Conservation (phyloP, 1,140 invertebrate genomes). For the Trinorchestia longiramus region DNA sequence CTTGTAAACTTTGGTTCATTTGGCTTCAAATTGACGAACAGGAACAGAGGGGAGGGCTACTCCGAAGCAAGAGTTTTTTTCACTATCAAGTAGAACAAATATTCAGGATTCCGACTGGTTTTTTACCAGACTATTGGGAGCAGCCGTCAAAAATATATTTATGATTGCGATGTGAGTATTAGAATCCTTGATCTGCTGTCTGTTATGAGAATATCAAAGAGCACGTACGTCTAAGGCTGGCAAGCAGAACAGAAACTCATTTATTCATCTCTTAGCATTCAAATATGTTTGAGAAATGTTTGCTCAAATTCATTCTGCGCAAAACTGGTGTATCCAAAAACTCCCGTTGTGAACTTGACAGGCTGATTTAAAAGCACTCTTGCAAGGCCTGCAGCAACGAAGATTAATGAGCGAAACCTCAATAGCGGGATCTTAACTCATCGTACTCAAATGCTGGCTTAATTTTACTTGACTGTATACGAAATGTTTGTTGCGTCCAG, state of each 20-base stretch:
- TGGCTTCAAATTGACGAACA: conserved; percentile 53
- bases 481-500: neutral
- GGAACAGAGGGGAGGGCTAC: conserved; percentile 20
- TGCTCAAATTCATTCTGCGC: neutral
- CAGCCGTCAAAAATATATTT: neutral
- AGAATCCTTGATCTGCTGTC: neutral
- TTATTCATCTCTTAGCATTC: conserved; percentile 10
- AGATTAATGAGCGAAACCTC: conserved; percentile 49
- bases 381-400: conserved; percentile 49
- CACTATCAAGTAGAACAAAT: neutral
- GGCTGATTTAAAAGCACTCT: conserved; percentile 35
- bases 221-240: neutral
- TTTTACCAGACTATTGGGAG: neutral
- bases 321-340: conserved; percentile 49
- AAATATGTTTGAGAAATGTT: conserved; percentile 27
- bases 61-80: neutral
- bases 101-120: neutral
- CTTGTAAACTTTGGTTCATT: conserved; percentile 55
- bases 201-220: neutral
- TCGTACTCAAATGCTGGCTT: conserved; percentile 46
- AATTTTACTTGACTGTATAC: conserved; percentile 8
- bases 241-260: neutral
- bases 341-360: conserved; percentile 53
- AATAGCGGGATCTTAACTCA: conserved; percentile 41
- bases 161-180: neutral